Base-by-base conservation (phyloP, 1,140 invertebrate species). In the Procambarus clarkii region DNA sequence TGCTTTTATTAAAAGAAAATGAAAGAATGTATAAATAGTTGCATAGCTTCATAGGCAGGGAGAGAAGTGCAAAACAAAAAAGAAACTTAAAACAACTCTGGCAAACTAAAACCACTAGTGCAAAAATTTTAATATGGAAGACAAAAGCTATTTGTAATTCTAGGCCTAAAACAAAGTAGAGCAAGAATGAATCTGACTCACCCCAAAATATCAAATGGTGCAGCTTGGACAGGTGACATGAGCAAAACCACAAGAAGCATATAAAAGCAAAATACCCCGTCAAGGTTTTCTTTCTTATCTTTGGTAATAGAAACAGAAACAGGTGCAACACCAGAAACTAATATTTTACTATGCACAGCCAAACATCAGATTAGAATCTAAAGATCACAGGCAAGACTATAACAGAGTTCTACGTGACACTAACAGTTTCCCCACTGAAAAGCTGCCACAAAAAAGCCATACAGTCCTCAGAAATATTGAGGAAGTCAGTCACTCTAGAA, bases 341-440 rank as follows among this genome's bases (percentile, higher is more conserved):
- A 91, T 91, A 91, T 82, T 91, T 91, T 76, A 71, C 89, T 85
- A 85, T 91, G 89, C 89, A 91, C 82, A 91, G 82, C 89, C 89
- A 91, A 79, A 86, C 83, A 82, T 83, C 45, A 80, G 54, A 85
- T 78, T 79, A 85, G 58, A 64, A 69, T 78, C 82, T 84, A 84
- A 46, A 64, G 77, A 91, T 91, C 89, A 91, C 89, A 91, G 89
- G 81, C 77, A 91, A 85, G 87, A 89, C 87, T 89, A 86, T 50
- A 85, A 79, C 54, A 64, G 18, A 85, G 45, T 71, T 85, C 83
- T 85, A 85, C 60, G 83, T 78, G 78, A 91, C 74, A 83, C 83
- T 91, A 91, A 82, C 9, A 54, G 76, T 91, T 86, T 85, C 64
- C 74, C 82, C 82, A 86, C 54, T 89, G 87, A 87, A 85, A 86